These are phyloP conservation scores for Lathamus discolor DNA, from an alignment of 2,113 vertebrate genomes.

Conservation along the genomic window DNA sequence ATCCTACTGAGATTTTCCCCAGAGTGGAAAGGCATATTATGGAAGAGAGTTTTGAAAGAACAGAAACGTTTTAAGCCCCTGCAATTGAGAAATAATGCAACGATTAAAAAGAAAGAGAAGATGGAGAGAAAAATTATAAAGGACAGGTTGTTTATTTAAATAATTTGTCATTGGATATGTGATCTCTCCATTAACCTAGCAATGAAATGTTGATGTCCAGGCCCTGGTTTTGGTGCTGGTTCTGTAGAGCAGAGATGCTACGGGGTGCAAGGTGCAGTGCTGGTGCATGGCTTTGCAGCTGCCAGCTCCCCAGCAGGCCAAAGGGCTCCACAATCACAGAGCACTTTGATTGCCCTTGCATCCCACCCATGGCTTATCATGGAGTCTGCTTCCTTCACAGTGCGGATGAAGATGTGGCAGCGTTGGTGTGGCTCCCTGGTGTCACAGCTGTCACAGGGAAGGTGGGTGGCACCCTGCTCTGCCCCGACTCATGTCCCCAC, in stretches of 20 bases:
- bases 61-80: not conserved
- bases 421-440: not conserved
- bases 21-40: not conserved
- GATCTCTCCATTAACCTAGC: not conserved
- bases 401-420: not conserved
- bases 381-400: not conserved
- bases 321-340: not conserved
- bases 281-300: not conserved
- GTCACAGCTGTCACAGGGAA: not conserved
- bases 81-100: not conserved
- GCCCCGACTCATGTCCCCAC: not conserved
- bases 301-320: fast-evolving
- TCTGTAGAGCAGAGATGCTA: not conserved
- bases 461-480: not conserved
- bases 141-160: not conserved
- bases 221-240: not conserved
- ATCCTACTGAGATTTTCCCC: not conserved
- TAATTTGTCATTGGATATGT: not conserved
- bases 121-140: not conserved
- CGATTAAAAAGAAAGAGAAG: not conserved
- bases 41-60: not conserved
- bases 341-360: fast-evolving
- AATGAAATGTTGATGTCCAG: not conserved
- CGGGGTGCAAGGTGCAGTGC: not conserved
- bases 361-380: too few species aligned